phyloP scores from a whole-genome alignment of 2,888 invertebrate species.

The Acanthosepion lycidas region DNA sequence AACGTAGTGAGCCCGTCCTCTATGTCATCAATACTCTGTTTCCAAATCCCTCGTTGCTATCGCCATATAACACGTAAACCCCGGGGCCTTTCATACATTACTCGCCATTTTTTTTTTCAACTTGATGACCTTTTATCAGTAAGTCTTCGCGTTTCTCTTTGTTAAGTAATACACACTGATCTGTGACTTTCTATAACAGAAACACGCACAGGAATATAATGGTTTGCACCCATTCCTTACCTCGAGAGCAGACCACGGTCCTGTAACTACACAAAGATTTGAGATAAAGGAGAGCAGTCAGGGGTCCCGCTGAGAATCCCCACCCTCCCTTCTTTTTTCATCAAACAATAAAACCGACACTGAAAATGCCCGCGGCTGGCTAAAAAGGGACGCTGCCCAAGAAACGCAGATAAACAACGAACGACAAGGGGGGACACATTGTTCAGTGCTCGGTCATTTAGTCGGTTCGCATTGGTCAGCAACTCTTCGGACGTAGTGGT shows the following conservation, averaged over 20 bases:
- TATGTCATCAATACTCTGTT: too few relatives aligned
- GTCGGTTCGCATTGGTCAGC: conserved; percentile 13
- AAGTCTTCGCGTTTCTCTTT: not conserved
- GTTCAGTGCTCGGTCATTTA: not conserved
- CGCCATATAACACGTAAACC: too few relatives aligned
- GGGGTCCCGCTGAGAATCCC: not conserved
- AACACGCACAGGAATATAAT: not conserved
- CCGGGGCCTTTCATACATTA: too few relatives aligned
- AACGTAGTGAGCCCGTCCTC: too few relatives aligned
- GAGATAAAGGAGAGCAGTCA: not conserved
- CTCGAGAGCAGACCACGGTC: not conserved
- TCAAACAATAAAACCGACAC: conserved; percentile 33
- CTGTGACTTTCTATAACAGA: not conserved
- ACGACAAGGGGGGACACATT: not conserved
- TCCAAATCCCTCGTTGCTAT: too few relatives aligned
- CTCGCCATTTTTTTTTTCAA: too few relatives aligned
- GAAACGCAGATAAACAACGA: not conserved
- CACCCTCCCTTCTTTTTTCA: not conserved
- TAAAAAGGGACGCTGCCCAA: not conserved
- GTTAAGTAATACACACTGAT: not conserved
- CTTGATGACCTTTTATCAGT: too few relatives aligned
- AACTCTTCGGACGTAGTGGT: not conserved
- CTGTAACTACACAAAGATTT: not conserved
- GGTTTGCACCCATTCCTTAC: too few relatives aligned
- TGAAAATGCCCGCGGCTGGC: not conserved